phyloP scores from a whole-genome alignment of 2,888 invertebrate species.

The Catocala sponsa region DNA sequence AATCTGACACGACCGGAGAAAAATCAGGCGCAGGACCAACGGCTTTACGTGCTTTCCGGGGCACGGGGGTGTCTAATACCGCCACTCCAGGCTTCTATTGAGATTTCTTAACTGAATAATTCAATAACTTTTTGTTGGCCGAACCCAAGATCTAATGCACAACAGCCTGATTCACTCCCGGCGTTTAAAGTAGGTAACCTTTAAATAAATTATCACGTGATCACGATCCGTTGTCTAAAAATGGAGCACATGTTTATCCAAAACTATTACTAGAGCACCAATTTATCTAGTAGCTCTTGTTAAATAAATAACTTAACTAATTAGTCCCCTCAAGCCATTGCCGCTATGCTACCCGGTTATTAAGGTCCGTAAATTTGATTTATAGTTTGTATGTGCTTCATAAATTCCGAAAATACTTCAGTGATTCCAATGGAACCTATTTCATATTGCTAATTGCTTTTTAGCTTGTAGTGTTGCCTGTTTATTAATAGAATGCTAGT shows the following conservation, averaged over 20 bases:
- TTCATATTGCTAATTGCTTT: conserved; percentile 39
- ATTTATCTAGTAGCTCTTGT: neutral
- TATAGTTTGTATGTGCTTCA: conserved; percentile 55
- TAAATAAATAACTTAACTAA: conserved; percentile 48
- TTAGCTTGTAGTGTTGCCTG: conserved; percentile 1
- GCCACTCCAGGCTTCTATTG: no score
- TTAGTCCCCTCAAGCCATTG: conserved; percentile 55
- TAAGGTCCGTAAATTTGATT: conserved; percentile 61
- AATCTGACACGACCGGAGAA: no score
- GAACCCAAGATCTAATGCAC: no score
- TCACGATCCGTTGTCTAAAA: neutral
- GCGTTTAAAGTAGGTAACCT: no score
- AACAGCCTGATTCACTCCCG: no score
- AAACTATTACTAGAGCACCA: neutral
- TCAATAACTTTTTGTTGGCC: no score
- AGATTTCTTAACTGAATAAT: no score
- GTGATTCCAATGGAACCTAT: conserved; percentile 35
- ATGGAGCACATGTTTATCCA: neutral
- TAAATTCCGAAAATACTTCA: conserved; percentile 55
- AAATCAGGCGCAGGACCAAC: no score
- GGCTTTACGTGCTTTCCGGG: no score
- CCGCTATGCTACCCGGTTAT: conserved; percentile 55
- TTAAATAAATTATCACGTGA: no score
- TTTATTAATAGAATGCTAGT: neutral
- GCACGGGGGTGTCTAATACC: no score